Percentiles rank a stretch among this genome's conserved stretches.
Evolutionary conservation across 1,140 invertebrate species (phyloP).

Genomic region (Wasmannia auropunctata): DNA sequence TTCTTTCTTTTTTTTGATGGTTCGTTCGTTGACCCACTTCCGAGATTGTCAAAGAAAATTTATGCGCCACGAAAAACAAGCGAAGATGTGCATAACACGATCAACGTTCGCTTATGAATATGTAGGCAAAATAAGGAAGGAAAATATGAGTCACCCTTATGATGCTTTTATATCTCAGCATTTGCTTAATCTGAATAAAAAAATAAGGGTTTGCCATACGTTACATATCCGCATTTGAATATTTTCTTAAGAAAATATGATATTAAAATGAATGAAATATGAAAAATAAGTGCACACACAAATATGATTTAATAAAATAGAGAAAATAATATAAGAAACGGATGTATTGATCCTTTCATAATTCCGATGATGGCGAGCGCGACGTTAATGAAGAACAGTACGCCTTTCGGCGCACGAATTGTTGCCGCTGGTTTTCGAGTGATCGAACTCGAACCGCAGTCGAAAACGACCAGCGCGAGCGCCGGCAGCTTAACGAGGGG

Average conservation of each 20-base stretch:
- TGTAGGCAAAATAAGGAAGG: constrained; percentile 13
- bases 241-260: background rate
- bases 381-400: constrained; percentile 24
- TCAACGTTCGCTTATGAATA: constrained; percentile 48
- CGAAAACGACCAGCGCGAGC: constrained; percentile 43
- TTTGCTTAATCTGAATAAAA: constrained; percentile 5
- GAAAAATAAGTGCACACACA: background rate
- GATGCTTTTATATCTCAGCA: background rate
- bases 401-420: background rate
- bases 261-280: background rate
- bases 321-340: background rate
- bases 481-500: constrained; percentile 62
- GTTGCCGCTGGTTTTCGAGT: constrained; percentile 23
- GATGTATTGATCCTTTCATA: constrained; percentile 1
- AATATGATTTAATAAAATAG: background rate
- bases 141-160: constrained; percentile 6
- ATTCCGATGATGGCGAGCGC: background rate
- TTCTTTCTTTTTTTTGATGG: background rate
- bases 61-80: constrained; percentile 48
- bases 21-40: constrained; percentile 22
- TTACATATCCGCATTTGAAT: background rate
- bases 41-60: constrained; percentile 51
- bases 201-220: background rate
- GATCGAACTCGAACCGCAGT: constrained; percentile 53
- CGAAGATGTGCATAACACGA: constrained; percentile 42